These are phyloP conservation scores for Epinephelus coioides DNA, from an alignment of 2,797 vertebrate species.

Conservation along the genomic window DNA sequence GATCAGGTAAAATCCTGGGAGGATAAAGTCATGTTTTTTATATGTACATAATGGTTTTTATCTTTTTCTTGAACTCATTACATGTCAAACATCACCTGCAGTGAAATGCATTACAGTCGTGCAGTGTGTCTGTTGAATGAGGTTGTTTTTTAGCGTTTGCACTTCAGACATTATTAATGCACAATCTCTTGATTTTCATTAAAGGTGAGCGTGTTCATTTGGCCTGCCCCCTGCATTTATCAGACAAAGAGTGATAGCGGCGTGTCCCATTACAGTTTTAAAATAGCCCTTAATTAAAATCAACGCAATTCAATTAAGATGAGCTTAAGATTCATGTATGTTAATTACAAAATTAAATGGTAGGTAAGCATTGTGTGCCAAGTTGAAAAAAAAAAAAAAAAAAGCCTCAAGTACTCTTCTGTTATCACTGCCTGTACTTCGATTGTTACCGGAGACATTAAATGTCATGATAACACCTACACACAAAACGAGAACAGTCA, in stretches of 20 bases:
- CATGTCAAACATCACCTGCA: constrained; percentile 41
- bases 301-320: constrained; percentile 77
- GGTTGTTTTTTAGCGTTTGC: constrained; percentile 3
- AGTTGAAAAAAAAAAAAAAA: constrained; percentile 8
- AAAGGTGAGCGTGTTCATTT: constrained; percentile 32
- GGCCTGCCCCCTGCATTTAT: constrained; percentile 60
- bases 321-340: constrained; percentile 75
- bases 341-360: constrained; percentile 75
- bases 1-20: constrained; percentile 51
- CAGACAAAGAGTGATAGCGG: constrained; percentile 54
- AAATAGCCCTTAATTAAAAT: constrained; percentile 79
- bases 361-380: constrained; percentile 60
- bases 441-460: constrained; percentile 54
- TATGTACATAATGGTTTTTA: constrained; percentile 23
- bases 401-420: constrained; percentile 40
- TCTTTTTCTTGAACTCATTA: constrained; percentile 34
- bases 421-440: constrained; percentile 48
- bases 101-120: constrained; percentile 26
- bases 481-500: constrained; percentile 52
- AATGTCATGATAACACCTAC: constrained; percentile 70
- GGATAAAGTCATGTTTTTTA: constrained; percentile 44
- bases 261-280: constrained; percentile 60
- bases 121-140: not conserved
- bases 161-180: constrained; percentile 30
- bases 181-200: constrained; percentile 51